phyloP scores from a whole-genome alignment of 2,113 vertebrate species.

The Erythrolamprus reginae region DNA sequence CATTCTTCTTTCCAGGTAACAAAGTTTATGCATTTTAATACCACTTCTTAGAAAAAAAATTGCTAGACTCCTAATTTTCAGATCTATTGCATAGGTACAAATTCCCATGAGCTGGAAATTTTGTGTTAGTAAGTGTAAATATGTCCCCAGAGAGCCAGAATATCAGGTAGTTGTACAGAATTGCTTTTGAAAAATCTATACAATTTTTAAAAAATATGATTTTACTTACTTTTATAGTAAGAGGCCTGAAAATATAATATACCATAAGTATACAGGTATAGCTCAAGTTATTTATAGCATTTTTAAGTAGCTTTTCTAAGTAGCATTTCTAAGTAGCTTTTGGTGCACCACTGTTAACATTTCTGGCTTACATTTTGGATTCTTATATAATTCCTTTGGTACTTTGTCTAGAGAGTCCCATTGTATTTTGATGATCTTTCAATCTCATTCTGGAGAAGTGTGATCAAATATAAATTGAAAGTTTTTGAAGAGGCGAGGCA shows the following conservation, averaged over 20 bases:
- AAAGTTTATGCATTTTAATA: neutral
- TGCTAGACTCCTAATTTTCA: neutral
- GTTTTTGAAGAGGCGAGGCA: slow-evolving; percentile 42
- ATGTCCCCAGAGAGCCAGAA: too few species aligned
- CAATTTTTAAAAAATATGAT: neutral
- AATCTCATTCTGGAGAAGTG: neutral
- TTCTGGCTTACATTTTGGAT: neutral
- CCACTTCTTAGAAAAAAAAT: neutral
- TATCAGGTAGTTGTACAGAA: neutral
- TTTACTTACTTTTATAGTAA: neutral
- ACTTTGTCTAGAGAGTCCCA: fast-evolving
- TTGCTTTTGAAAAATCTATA: neutral
- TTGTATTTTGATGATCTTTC: neutral
- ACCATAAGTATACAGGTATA: neutral
- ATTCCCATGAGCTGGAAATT: neutral
- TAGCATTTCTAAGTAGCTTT: neutral
- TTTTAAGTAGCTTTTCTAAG: neutral
- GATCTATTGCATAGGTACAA: neutral
- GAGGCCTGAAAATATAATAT: neutral
- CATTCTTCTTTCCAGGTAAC: neutral
- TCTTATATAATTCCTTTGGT: slow-evolving; percentile 1
- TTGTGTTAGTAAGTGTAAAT: neutral
- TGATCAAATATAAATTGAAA: neutral
- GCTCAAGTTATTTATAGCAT: neutral
- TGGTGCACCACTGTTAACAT: neutral